These are phyloP conservation scores for Donacobius atricapilla DNA, from an alignment of 2,113 vertebrate genomes.

Conservation along the genomic window DNA sequence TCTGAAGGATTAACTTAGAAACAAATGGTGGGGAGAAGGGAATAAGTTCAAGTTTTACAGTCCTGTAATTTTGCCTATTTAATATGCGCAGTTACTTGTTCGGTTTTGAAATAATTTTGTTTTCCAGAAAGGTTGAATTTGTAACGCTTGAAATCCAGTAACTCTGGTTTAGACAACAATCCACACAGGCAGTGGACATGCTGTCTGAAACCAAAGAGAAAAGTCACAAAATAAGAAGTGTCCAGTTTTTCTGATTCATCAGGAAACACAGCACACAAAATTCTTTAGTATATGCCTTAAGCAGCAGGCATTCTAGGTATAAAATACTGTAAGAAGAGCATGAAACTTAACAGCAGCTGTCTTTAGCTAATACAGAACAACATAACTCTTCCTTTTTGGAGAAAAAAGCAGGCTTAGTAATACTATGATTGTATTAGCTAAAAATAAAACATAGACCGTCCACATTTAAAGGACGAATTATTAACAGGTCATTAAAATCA, in stretches of 20 bases:
- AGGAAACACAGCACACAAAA: neutral
- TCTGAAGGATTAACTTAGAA: neutral
- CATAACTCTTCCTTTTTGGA: neutral
- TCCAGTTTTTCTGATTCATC: neutral
- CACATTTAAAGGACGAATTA: neutral
- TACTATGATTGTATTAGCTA: neutral
- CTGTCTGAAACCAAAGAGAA: neutral
- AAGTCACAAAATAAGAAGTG: neutral
- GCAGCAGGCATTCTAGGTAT: neutral
- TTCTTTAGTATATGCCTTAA: neutral
- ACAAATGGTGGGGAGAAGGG: neutral
- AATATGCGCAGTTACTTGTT: neutral
- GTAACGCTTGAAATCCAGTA: neutral
- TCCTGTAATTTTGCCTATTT: neutral
- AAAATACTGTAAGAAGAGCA: neutral
- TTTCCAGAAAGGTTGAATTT: neutral
- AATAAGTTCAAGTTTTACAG: neutral
- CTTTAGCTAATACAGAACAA: neutral
- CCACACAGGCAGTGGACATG: neutral
- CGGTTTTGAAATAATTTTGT: neutral
- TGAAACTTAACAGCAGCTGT: neutral
- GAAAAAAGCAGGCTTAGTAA: neutral
- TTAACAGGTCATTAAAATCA: neutral
- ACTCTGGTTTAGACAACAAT: neutral
- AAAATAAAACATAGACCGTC: neutral